Base-by-base conservation (phyloP, 2,888 invertebrate species). In the Aelia acuminata region DNA sequence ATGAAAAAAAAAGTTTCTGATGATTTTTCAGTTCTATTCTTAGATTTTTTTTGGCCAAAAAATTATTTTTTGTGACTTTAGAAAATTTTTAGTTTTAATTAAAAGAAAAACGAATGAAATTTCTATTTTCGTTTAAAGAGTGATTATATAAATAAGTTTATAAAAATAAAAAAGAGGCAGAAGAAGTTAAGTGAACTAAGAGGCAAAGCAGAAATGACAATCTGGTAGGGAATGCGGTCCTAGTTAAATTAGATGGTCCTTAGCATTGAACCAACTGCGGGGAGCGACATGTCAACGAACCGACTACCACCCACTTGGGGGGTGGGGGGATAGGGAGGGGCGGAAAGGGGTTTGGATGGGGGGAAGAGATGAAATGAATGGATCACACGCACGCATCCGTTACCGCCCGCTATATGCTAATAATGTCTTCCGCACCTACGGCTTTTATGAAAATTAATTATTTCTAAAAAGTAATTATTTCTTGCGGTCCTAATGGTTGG, bases 371-470 rank as follows among this genome's bases (percentile, higher is more conserved):
- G 22, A 75, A 75, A 75, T 39, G 22, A 57, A 13, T n/a, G 57
- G 57, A 63, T 63, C 43, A 43, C 13, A 80, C 43, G 80, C 43
- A 80, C 80, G 80, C 80, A 43, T 22, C 80, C 43, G 80, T 43
- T 80, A 80, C 39, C n/a, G 26, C 1, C 80, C 80, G 80, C 80
- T 80, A 80, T 80, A 80, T 80, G 80, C 80, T 80, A 80, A 80
- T 80, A 80, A 80, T 80, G 7, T 22, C 31, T 26, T 57, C 26
- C 15, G 13, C 57, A 57, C 31, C 31, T 31, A 31, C 63, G 63
- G 63, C 63, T 63, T 63, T 63, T 18, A 63, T 63, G 63, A 18
- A 63, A 31, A 63, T 31, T 63, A n/a, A n/a, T n/a, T n/a, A n/a
- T n/a, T n/a, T n/a, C n/a, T n/a, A 63, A 63, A 63, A 63, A 63